Percentiles rank a stretch among this genome's conserved stretches.
Conservation (phyloP, 2,113 vertebrate genomes). For the Furnarius figulus region DNA sequence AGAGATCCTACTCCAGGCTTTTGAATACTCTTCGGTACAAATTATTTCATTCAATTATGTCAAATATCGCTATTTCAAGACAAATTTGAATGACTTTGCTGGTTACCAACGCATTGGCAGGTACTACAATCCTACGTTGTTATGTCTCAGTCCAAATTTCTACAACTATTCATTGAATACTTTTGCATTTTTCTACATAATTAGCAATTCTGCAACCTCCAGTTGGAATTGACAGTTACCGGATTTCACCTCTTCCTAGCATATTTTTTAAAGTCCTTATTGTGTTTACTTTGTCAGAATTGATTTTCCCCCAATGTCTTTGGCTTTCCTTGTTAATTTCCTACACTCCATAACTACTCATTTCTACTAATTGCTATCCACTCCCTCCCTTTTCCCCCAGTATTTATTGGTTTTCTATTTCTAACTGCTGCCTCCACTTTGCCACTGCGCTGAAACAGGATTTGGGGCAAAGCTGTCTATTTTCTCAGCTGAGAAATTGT, state of each 20-base stretch:
- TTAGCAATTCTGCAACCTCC: constrained; percentile 15
- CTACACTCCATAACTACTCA: neutral
- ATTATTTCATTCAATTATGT: neutral
- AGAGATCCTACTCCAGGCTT: neutral
- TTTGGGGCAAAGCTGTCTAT: neutral
- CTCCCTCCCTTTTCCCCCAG: neutral
- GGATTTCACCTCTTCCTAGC: neutral
- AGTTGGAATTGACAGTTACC: neutral
- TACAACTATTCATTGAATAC: neutral
- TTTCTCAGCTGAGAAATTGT: neutral
- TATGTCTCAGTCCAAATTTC: neutral
- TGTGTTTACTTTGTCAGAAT: constrained; percentile 22
- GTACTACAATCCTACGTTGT: neutral
- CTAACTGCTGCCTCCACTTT: neutral
- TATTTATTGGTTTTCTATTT: neutral
- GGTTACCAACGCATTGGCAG: neutral
- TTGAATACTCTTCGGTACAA: neutral
- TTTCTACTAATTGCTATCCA: constrained; percentile 14
- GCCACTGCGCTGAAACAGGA: neutral
- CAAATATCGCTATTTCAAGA: neutral
- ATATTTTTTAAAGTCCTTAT: constrained; percentile 1
- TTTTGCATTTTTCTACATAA: constrained; percentile 36
- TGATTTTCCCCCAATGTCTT: constrained; percentile 33
- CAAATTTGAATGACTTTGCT: neutral
- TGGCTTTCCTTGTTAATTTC: constrained; percentile 26